Conservation (phyloP, 1,140 invertebrate genomes). For the Anastrepha obliqua region DNA sequence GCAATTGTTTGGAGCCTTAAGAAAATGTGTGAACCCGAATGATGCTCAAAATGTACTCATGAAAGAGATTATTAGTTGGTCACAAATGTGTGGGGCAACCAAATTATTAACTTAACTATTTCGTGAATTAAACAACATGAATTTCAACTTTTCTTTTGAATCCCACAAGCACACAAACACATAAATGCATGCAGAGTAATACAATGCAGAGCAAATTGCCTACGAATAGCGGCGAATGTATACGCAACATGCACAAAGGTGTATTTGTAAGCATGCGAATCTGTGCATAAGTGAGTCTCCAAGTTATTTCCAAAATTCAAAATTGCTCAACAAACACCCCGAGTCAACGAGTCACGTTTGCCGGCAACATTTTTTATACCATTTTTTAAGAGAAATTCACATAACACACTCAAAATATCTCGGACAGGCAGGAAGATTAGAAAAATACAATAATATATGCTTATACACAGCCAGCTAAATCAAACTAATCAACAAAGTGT, state of each 20-base stretch:
- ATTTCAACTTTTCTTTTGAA: conserved; percentile 2
- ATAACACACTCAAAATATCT: no score
- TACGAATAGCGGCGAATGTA: background rate
- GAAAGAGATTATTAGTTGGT: background rate
- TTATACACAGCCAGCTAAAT: no score
- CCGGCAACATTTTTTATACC: background rate
- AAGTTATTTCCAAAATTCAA: background rate
- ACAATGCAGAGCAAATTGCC: background rate
- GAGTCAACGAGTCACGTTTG: background rate
- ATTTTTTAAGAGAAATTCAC: no score
- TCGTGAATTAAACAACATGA: background rate
- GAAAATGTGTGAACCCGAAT: no score
- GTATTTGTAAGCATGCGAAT: background rate
- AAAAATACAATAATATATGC: no score
- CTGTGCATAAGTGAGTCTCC: background rate
- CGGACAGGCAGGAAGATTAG: no score
- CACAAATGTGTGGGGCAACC: background rate
- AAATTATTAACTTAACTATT: background rate
- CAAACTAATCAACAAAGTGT: no score
- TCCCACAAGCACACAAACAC: background rate
- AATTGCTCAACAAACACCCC: background rate
- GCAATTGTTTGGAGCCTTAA: no score
- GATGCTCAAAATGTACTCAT: no score
- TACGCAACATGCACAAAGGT: background rate
- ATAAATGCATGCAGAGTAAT: no score